Evolutionary conservation across 2,888 invertebrate genomes (phyloP).

Genomic region (Macrosoma leucophasiata): DNA sequence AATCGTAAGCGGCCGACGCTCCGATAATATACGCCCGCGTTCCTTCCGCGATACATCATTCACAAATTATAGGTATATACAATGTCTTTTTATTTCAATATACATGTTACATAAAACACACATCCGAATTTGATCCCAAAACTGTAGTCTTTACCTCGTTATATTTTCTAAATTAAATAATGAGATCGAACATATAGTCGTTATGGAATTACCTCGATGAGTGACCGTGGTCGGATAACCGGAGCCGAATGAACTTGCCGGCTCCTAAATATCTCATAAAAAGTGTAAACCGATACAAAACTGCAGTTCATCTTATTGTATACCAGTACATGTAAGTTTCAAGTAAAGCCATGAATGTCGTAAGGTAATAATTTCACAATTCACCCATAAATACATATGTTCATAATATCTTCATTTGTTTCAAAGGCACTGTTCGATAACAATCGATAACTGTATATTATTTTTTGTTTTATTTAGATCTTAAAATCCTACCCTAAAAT

Average conservation of each 20-base stretch:
- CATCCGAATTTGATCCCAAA: constrained; percentile 74
- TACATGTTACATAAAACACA: constrained; percentile 72
- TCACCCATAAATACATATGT: constrained; percentile 55
- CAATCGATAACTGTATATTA: constrained; percentile 62
- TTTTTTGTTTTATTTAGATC: constrained; percentile 56
- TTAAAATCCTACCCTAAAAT: constrained; percentile 60
- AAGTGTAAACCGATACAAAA: constrained; percentile 4
- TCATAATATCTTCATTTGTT: constrained; percentile 54
- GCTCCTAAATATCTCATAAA: constrained; percentile 7
- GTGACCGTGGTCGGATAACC: constrained; percentile 37
- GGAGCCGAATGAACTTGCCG: constrained; percentile 1
- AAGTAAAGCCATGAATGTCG: neutral
- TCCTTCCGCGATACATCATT: constrained; percentile 66
- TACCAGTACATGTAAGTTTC: too few species aligned
- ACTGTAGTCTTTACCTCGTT: constrained; percentile 74
- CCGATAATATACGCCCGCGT: constrained; percentile 48
- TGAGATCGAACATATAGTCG: constrained; percentile 73
- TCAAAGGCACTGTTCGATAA: constrained; percentile 70
- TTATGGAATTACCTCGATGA: constrained; percentile 59
- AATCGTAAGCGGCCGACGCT: constrained; percentile 57
- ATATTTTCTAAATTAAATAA: constrained; percentile 74
- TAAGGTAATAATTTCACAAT: too few species aligned
- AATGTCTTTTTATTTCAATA: constrained; percentile 59
- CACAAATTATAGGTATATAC: constrained; percentile 62
- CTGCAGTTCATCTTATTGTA: too few species aligned